Evolutionary conservation across 2,888 invertebrate species (phyloP), one percentile per base, ranked within the genome.

Genomic region (Nomada ferruginata): DNA sequence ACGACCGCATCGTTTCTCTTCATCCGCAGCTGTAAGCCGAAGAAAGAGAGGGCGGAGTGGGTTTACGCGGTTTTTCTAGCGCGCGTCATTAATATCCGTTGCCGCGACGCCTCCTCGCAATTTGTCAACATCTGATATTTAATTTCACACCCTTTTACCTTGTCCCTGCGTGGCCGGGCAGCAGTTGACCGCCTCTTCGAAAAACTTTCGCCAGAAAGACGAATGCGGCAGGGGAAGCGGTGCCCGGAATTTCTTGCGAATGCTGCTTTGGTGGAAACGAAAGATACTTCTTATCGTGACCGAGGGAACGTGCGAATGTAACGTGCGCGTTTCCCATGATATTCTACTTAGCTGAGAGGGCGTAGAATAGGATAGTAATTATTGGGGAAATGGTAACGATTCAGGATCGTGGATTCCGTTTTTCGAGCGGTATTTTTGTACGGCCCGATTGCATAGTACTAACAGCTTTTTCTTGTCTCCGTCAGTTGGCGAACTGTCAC

Each of bases 41-140:
- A 87, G 89, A 80, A 89, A 87, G 88, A 85, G 88, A 80, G 87
- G 87, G 85, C 88, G 88, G 86, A 83, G 86, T 88, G 89, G 91
- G 91, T 89, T 83, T 92, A 92, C 92, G 92, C 90, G 90, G 90
- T 93, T 93, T 93, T 92, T 92, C 90, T 90, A 89, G 89, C 85
- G 90, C 86, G 87, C 86, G 91, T 93, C 93, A 93, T 93, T 93
- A 93, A 93, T 93, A 93, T 93, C 92, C 93, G 93, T 93, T 93
- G 91, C 90, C 87, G 91, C 90, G 92, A 93, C 93, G 93, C 92
- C 92, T 92, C 89, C 91, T 90, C 88, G 92, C 93, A 93, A 93
- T 93, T 93, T 93, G 93, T 93, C 93, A 93, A 92, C 93, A 93
- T 93, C 93, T 91, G 92, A 92, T 93, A 92, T 93, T 93, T 93